These are phyloP conservation scores for Panulirus ornatus DNA, from an alignment of 1,140 invertebrate genomes.

Conservation along the genomic window DNA sequence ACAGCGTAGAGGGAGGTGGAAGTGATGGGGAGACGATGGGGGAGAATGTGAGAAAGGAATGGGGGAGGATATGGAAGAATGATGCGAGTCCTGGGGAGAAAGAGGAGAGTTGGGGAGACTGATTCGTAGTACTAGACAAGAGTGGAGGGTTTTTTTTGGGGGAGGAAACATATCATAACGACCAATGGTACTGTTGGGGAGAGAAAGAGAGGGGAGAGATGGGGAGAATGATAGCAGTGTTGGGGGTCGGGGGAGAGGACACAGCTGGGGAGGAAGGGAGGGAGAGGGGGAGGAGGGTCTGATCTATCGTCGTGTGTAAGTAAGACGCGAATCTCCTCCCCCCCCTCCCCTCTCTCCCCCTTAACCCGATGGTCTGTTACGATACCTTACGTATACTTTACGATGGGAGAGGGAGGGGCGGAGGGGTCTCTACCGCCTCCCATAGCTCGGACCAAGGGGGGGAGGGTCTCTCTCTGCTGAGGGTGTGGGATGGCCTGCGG, in stretches of 20 bases:
- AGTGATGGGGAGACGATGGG: not conserved
- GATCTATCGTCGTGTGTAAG: no score
- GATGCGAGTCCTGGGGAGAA: not conserved
- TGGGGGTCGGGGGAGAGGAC: not conserved
- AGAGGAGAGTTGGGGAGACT: not conserved
- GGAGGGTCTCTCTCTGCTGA: no score
- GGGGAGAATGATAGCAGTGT: no score
- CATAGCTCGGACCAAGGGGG: no score
- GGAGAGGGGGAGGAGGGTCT: not conserved
- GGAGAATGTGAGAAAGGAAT: not conserved
- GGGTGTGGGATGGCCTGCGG: no score
- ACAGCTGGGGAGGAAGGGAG: not conserved
- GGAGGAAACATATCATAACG: not conserved
- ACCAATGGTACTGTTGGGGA: not conserved
- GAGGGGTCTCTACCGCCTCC: no score
- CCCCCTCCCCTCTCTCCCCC: not conserved
- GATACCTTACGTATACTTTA: no score
- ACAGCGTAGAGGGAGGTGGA: not conserved
- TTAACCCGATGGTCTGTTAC: not conserved
- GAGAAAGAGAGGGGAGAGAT: not conserved
- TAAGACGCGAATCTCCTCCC: no score
- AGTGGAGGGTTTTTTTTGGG: no score
- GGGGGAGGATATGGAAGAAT: not conserved
- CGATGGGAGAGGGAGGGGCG: no score
- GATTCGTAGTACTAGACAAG: no score